Percentiles rank a stretch among this genome's conserved stretches.
Evolutionary conservation across 2,888 invertebrate species (phyloP).

Genomic region (Drosophila testacea): DNA sequence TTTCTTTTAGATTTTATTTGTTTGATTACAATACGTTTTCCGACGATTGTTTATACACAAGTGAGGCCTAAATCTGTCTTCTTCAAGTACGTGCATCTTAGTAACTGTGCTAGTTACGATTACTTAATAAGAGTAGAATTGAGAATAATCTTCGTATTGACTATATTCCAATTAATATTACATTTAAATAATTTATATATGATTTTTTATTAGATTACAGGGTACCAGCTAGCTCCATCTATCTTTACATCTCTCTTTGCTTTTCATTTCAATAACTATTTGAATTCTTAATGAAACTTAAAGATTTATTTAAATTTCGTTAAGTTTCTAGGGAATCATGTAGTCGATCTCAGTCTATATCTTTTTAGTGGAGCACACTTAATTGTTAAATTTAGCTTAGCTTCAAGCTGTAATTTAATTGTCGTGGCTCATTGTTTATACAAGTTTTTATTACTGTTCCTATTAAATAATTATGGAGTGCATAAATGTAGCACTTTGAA

Average conservation of each 20-base stretch:
- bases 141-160: too few relatives aligned
- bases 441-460: constrained; percentile 36
- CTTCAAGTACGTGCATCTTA: background rate
- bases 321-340: background rate
- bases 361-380: background rate
- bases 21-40: constrained; percentile 54
- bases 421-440: constrained; percentile 31
- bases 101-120: background rate
- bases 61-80: background rate
- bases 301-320: too few relatives aligned
- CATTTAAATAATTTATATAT: too few relatives aligned
- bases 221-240: too few relatives aligned
- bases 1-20: constrained; percentile 25
- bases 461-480: constrained; percentile 50
- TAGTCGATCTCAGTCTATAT: background rate
- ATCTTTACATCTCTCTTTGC: too few relatives aligned
- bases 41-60: constrained; percentile 41
- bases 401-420: constrained; percentile 44
- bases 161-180: too few relatives aligned
- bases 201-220: too few relatives aligned
- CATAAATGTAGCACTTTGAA: constrained; percentile 27
- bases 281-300: too few relatives aligned
- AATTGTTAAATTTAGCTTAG: constrained; percentile 3
- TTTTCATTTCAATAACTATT: too few relatives aligned
- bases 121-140: background rate